Conservation (phyloP, 2,888 invertebrate species). For the Cylindroiulus punctatus region DNA sequence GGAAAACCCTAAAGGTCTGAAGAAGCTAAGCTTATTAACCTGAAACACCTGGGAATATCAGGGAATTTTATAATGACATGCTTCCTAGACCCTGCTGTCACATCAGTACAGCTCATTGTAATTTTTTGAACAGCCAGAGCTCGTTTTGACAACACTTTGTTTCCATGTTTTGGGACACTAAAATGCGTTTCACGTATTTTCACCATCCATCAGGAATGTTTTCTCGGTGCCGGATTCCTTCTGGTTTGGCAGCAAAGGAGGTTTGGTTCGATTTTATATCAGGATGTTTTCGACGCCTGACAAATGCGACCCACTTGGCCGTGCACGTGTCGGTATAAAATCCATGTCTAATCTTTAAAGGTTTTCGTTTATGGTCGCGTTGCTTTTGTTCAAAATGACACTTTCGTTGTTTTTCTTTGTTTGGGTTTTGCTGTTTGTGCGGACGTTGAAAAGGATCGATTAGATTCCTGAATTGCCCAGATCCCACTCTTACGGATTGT, state of each 20-base stretch:
- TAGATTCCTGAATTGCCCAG: constrained; percentile 40
- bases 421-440: constrained; percentile 39
- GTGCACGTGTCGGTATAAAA: constrained; percentile 29
- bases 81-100: too few relatives aligned
- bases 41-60: too few relatives aligned
- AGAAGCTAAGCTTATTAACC: too few relatives aligned
- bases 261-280: neutral
- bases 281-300: neutral
- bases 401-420: constrained; percentile 47
- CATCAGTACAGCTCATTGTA: too few relatives aligned
- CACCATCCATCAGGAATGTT: too few relatives aligned
- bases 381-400: constrained; percentile 45
- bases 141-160: too few relatives aligned
- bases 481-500: constrained; percentile 43
- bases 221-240: neutral
- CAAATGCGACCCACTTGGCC: constrained; percentile 28
- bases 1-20: too few relatives aligned
- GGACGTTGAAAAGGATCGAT: constrained; percentile 22
- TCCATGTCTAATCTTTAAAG: constrained; percentile 43
- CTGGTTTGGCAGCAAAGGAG: neutral
- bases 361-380: constrained; percentile 43
- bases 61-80: too few relatives aligned
- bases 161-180: too few relatives aligned
- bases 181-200: too few relatives aligned
- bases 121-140: too few relatives aligned